These are phyloP conservation scores for Anas platyrhynchos DNA, from an alignment of 2,113 vertebrate genomes.

Conservation along the genomic window DNA sequence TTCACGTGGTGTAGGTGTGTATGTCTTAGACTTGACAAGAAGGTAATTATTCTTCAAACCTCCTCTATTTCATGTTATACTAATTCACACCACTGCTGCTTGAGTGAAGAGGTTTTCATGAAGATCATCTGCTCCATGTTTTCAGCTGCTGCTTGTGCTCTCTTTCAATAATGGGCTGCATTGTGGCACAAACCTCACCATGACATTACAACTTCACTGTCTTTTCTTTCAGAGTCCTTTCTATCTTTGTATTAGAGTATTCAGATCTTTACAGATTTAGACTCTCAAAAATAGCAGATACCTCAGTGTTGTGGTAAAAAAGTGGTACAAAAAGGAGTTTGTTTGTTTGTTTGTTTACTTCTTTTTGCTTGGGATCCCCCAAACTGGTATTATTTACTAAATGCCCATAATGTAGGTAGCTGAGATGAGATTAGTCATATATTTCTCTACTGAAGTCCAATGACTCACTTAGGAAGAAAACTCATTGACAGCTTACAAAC, in stretches of 20 bases:
- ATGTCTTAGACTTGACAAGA: neutral
- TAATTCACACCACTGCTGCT: neutral
- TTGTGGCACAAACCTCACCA: neutral
- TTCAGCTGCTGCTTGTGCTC: neutral
- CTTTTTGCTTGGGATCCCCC: neutral
- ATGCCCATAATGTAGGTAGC: neutral
- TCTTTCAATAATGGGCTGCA: neutral
- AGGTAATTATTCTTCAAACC: neutral
- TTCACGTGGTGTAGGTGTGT: no score
- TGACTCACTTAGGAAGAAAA: neutral
- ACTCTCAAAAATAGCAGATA: neutral
- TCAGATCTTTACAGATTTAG: neutral
- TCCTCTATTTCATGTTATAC: neutral
- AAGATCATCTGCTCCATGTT: neutral
- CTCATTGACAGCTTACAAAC: neutral
- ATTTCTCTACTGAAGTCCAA: neutral
- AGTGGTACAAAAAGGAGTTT: rapidly evolving
- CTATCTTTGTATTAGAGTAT: neutral
- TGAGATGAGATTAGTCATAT: neutral
- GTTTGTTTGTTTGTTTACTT: neutral
- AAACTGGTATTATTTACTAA: neutral
- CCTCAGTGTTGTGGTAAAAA: neutral
- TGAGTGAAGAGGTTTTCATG: no score
- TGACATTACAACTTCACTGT: neutral
- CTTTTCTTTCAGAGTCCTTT: neutral